Evolutionary conservation across 2,797 vertebrate genomes (phyloP).

Genomic region (Ctenopoma kingsleyae): DNA sequence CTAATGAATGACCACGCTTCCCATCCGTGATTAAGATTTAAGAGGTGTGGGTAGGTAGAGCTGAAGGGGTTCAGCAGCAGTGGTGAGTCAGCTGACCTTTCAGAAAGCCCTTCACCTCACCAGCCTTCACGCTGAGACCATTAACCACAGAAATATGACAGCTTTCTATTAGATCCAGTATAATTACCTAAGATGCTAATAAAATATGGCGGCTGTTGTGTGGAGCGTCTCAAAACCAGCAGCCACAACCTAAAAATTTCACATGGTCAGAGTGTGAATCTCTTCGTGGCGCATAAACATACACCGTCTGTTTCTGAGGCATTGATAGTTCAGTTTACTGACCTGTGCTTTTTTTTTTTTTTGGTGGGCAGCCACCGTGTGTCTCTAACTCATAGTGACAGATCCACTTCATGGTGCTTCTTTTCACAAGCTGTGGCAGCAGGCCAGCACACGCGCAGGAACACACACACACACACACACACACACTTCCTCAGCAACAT

Average conservation of each 20-base stretch:
- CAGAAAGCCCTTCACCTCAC: conserved; percentile 66
- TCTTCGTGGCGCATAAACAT: conserved; percentile 11
- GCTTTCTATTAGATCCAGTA: conserved; percentile 56
- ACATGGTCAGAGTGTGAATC: conserved; percentile 14
- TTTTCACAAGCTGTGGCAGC: conserved; percentile 70
- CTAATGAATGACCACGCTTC: conserved; percentile 72
- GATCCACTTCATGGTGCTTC: conserved; percentile 73
- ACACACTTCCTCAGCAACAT: conserved; percentile 62
- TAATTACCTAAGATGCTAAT: conserved; percentile 61
- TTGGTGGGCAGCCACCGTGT: conserved; percentile 58
- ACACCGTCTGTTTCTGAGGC: conserved; percentile 22
- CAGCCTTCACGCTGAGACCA: conserved; percentile 56
- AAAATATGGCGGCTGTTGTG: conserved; percentile 45
- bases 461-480: conserved; percentile 26
- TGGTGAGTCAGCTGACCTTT: conserved; percentile 75
- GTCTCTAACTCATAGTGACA: conserved; percentile 73
- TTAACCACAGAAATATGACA: conserved; percentile 67
- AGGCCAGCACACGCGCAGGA: conserved; percentile 51
- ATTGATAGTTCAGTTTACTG: conserved; percentile 45
- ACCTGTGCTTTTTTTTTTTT: conserved; percentile 36
- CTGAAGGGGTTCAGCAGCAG: conserved; percentile 62
- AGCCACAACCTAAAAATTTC: conserved; percentile 8
- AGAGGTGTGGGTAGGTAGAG: conserved; percentile 66
- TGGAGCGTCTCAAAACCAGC: conserved; percentile 30
- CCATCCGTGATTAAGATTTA: conserved; percentile 77